Base-by-base conservation (phyloP, 2,888 invertebrate genomes). In the Acronicta leporina region DNA sequence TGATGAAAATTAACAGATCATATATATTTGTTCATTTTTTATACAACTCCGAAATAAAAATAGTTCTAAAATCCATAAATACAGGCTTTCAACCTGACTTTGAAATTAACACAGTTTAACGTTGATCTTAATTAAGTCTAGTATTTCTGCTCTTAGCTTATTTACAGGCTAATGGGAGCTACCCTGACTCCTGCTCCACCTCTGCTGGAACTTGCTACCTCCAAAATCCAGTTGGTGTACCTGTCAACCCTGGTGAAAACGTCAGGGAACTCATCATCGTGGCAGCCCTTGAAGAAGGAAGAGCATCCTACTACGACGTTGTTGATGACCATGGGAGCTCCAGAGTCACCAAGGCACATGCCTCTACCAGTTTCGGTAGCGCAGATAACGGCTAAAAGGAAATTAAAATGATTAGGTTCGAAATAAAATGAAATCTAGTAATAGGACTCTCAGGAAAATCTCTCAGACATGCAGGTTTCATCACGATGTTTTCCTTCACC, bases 301-400 rank as follows among this genome's bases (percentile, higher is more conserved):
- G 83, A 76, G 0, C 74, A 0, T 2, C 91, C 91, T 0, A 88
- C 79, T 0, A 85, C 41, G 0, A 79, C 83, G 13, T 73, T 75
- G 47, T 63, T 67, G 27, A 81, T 77, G 16, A 78, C 83, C 83
- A 89, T 81, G 0, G 91, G 90, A 0, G 91, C 90, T 6, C 91
- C 91, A 1, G 87, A 84, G 76, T 90, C 89, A 0, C 91, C 91
- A 2, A 16, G 0, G 59, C 92, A 92, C 53, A 82, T 82, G 14
- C 90, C 88, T 25, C 58, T 67, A 1, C 76, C 82, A 1, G 47
- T 27, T 0, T 79, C 83, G 3, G 45, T 58, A 0, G 85, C 88
- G 81, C 91, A 91, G 53, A 90, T 81, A 0, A 84, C 83, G 0
- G 46, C 91, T 91, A 77, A 1, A 56, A 63, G 25, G 27, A 46